Base-by-base conservation (phyloP, 2,797 vertebrate species). In the Pangasius larnaudii region DNA sequence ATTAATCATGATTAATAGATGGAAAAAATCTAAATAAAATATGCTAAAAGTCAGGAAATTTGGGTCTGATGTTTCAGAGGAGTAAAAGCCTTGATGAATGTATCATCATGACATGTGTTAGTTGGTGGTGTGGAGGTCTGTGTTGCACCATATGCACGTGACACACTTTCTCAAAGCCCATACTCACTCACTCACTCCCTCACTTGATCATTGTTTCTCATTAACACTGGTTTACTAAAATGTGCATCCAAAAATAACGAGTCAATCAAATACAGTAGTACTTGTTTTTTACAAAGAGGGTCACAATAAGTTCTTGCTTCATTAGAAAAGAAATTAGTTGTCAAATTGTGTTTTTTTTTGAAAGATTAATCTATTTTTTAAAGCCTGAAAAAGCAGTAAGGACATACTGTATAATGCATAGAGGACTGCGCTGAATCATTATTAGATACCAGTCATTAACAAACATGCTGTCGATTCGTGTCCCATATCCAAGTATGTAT, bases 101-200 rank as follows among this genome's bases (percentile, higher is more conserved):
- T 56, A 56, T 79, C 30, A 79, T 36, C 51, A 58, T 58, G 77
- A 24, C 51, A 77, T 53, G 51, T 79, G 77, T 79, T 79, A 58
- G 33, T 2, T 58, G 16, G 56, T 56, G 72, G 84, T 84, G 82
- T 72, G 85, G 71, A 56, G 30, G 61, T 30, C 51, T 88, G 86
- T 78, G 86, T 81, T 67, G 51, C 39, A 58, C 77, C 51, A 79
- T 56, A 79, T 79, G 77, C 5, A 9, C 24, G 18, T 78, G 33
- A 86, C 53, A 67, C 53, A 72, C 18, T 33, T 78, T 46, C 46
- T 69, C 65, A 56, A 53, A 87, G 36, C 79, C 65, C 78, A 74
- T 65, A n/a, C 59, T 65, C 51, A 33, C 75, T 77, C 11, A 51
- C 6, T 71, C 69, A 33, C 75, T 77, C 11, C 30, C 6, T 71